Evolutionary conservation across 2,888 invertebrate genomes (phyloP).

Genomic region (Phania funesta): DNA sequence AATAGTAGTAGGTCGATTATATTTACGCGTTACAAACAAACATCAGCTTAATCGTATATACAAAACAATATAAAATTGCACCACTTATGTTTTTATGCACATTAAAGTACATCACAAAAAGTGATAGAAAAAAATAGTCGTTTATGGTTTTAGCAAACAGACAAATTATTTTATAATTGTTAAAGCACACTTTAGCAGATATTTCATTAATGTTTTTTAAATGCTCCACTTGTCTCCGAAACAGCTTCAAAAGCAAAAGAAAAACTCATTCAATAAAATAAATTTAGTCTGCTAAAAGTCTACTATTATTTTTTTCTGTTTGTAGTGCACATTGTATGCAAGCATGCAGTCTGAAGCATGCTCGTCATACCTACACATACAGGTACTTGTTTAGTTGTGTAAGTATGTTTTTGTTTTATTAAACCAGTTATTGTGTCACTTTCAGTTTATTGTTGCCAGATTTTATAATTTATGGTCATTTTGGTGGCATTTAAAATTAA

Average conservation of each 20-base stretch:
- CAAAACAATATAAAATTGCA: too few species aligned
- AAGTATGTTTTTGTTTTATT: background rate
- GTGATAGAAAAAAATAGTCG: background rate
- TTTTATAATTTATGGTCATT: background rate
- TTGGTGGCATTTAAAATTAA: too few species aligned
- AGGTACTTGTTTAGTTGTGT: background rate
- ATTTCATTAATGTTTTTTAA: conserved; percentile 5
- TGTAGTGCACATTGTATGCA: background rate
- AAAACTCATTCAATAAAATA: conserved; percentile 20
- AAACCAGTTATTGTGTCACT: conserved; percentile 51
- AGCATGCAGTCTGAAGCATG: background rate
- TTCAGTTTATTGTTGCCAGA: background rate
- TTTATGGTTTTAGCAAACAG: background rate
- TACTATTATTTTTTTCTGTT: background rate
- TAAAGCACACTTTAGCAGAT: conserved; percentile 3
- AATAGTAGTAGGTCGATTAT: too few species aligned
- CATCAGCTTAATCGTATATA: too few species aligned
- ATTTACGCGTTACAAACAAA: too few species aligned
- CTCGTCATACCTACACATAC: background rate
- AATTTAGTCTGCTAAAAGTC: conserved; percentile 49
- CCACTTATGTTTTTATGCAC: conserved; percentile 1
- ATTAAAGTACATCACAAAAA: conserved; percentile 15
- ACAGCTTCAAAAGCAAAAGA: conserved; percentile 15
- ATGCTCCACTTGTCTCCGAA: conserved; percentile 41
- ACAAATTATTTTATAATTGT: conserved; percentile 27